Evolutionary conservation across 2,113 vertebrate genomes (phyloP).

Genomic region (Tychaedon coryphoeus): DNA sequence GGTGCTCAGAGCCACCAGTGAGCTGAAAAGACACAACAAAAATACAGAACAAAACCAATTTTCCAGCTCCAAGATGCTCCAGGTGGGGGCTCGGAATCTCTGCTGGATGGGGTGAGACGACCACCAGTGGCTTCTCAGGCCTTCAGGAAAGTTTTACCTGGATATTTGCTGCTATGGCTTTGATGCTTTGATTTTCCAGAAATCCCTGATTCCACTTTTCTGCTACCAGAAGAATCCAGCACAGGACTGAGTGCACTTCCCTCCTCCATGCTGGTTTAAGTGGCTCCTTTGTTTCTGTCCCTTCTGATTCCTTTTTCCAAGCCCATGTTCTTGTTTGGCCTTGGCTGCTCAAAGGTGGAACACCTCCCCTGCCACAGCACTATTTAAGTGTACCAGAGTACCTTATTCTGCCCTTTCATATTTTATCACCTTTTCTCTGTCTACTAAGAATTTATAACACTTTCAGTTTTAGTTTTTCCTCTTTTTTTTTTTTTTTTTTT

Average conservation of each 20-base stretch:
- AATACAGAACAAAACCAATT: not conserved
- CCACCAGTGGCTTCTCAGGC: not conserved
- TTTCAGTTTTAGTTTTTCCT: no score
- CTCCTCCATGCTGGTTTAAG: not conserved
- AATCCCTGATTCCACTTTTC: not conserved
- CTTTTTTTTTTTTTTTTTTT: not conserved
- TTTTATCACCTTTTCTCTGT: not conserved
- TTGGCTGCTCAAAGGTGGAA: rapidly evolving
- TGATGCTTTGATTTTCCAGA: not conserved
- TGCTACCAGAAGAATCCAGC: not conserved
- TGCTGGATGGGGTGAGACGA: not conserved
- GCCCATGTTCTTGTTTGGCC: not conserved
- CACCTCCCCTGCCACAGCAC: rapidly evolving
- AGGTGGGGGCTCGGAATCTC: rapidly evolving
- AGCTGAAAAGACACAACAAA: not conserved
- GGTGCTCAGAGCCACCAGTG: rapidly evolving
- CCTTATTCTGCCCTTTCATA: not conserved
- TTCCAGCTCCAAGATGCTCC: not conserved
- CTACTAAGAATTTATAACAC: not conserved
- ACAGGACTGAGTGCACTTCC: not conserved
- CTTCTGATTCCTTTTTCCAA: not conserved
- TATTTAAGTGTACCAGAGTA: not conserved
- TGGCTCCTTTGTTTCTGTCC: not conserved
- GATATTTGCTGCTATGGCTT: not conserved
- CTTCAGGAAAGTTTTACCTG: not conserved